Percentiles rank a stretch among this genome's conserved stretches.
These are phyloP conservation scores for Drosophila mayri DNA, from an alignment of 1,140 invertebrate species.

Conservation along the genomic window DNA sequence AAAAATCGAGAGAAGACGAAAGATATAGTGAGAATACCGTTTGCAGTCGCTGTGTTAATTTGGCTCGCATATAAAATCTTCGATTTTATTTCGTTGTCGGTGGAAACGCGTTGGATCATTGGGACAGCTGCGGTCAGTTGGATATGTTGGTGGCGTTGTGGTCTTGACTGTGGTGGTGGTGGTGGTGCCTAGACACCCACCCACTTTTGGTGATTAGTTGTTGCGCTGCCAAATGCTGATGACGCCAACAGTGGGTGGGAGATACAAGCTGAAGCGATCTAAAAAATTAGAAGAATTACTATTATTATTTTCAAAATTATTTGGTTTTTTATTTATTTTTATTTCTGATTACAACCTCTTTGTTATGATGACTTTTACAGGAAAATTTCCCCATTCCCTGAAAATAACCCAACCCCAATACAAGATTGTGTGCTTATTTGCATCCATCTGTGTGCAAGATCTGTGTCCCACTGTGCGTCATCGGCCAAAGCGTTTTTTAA, in stretches of 20 bases:
- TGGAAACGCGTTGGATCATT: slow-evolving; percentile 42
- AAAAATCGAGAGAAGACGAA: slow-evolving; percentile 47
- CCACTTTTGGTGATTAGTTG: slow-evolving; percentile 62
- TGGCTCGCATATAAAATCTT: slow-evolving; percentile 68
- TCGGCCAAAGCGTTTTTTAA: slow-evolving; percentile 74
- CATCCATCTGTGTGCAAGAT: slow-evolving; percentile 1
- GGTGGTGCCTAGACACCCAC: slow-evolving; percentile 54
- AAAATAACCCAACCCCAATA: slow-evolving; percentile 11
- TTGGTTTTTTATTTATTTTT: background rate
- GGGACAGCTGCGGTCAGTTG: slow-evolving; percentile 56
- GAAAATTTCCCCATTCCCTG: slow-evolving; percentile 1
- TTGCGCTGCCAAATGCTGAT: slow-evolving; percentile 43
- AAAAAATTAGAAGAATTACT: no score
- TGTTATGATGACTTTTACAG: background rate
- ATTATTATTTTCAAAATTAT: no score
- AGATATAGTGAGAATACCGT: slow-evolving; percentile 34
- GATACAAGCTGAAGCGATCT: background rate
- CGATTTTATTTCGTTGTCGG: slow-evolving; percentile 68
- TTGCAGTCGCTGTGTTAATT: slow-evolving; percentile 49
- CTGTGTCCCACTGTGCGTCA: slow-evolving; percentile 59
- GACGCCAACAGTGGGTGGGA: slow-evolving; percentile 35
- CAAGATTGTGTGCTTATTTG: background rate
- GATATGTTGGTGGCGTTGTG: slow-evolving; percentile 10
- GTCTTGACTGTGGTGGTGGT: slow-evolving; percentile 22
- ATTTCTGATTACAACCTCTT: background rate